These are phyloP conservation scores for Papilio polyxenes DNA, from an alignment of 1,140 invertebrate genomes.

Conservation along the genomic window DNA sequence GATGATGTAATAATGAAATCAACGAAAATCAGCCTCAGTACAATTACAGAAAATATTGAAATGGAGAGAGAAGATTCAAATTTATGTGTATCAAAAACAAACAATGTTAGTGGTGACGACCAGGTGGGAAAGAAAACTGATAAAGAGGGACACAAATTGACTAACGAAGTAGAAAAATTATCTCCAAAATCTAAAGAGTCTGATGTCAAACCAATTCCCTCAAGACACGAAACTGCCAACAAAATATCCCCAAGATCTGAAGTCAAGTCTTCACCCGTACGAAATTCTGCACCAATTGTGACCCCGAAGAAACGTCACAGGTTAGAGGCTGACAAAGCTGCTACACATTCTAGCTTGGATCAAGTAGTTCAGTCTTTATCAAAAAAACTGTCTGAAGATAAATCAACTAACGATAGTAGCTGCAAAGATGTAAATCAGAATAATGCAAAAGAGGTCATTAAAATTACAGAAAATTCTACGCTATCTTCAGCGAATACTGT, in stretches of 20 bases:
- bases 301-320: conserved; percentile 82
- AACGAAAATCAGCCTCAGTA: conserved; percentile 42
- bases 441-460: conserved; percentile 57
- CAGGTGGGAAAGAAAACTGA: conserved; percentile 75
- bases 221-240: conserved; percentile 65
- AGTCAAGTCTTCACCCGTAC: conserved; percentile 65
- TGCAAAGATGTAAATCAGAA: conserved; percentile 65
- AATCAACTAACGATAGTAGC: conserved; percentile 45
- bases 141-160: conserved; percentile 79
- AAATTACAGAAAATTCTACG: conserved; percentile 54
- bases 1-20: conserved; percentile 48
- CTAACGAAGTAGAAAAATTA: conserved; percentile 77
- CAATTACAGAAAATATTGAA: conserved; percentile 42
- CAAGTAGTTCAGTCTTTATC: conserved; percentile 77
- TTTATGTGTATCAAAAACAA: conserved; percentile 46
- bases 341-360: conserved; percentile 70
- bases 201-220: conserved; percentile 61
- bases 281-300: conserved; percentile 74
- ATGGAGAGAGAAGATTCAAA: conserved; percentile 47
- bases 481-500: conserved; percentile 55
- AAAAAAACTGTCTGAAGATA: conserved; percentile 78
- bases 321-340: conserved; percentile 75
- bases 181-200: conserved; percentile 75
- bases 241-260: conserved; percentile 70
- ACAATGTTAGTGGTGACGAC: conserved; percentile 67